Evolutionary conservation across 2,888 invertebrate species (phyloP), one percentile per base, ranked within the genome.

Genomic region (Actias luna): DNA sequence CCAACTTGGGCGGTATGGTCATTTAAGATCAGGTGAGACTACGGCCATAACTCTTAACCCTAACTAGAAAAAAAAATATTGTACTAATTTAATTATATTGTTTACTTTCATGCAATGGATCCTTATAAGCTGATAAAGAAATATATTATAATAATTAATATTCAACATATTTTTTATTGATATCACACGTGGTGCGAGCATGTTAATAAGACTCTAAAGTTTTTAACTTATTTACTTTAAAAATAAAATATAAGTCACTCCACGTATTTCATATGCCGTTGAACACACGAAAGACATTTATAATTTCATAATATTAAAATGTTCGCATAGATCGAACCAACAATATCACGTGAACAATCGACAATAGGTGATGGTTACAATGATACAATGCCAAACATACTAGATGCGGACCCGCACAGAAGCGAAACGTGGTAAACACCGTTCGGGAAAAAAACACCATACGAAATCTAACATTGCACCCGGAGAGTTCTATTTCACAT

Each of bases 281-380:
- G 22, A 76, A 75, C 72, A 82, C 80, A 84, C 89, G 89, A 90
- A 92, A 92, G 90, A 92, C 89, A 84, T 90, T 88, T 88, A 91
- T 92, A 92, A 91, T 92, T 92, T 89, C 86, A 88, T 87, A 89
- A 91, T 92, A 92, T 92, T 92, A 92, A 91, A 92, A 92, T 91
- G 92, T 92, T 92, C 90, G 79, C 90, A 91, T 91, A 88, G 90
- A 91, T 90, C 82, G 77, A 71, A 69, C 76, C 78, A 82, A 90
- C 91, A 88, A 89, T 80, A 74, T 74, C 67, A 64, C 69, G 73
- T 77, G 84, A 89, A 92, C 91, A 92, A 92, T 88, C 70, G 69
- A 92, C 91, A 92, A 92, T 89, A 80, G 87, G 90, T 89, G 78
- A 89, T 88, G 82, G 85, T 90, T 91, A 92, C 92, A 92, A 92